A percentile compares a stretch with the other conserved stretches of the same genome.
These are phyloP conservation scores for Hydrotaea diabolus DNA, from an alignment of 2,888 invertebrate species.

Conservation along the genomic window DNA sequence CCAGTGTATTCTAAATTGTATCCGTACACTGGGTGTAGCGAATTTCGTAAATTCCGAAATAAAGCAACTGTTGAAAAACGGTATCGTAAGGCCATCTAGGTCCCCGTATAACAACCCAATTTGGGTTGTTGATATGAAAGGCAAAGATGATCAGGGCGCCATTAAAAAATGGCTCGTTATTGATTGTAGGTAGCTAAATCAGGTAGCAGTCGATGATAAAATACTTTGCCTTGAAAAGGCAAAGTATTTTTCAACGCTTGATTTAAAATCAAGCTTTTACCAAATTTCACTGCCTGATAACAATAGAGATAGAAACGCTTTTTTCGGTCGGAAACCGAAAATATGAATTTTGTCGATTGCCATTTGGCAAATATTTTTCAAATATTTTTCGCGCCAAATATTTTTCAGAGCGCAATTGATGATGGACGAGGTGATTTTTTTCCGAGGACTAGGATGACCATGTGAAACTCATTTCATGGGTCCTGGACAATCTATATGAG, in stretches of 20 bases:
- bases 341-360: slow-evolving; percentile 60
- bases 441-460: too few relatives aligned
- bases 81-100: too few relatives aligned
- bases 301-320: too few relatives aligned
- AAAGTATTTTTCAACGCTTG: slow-evolving; percentile 39
- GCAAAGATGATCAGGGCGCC: slow-evolving; percentile 36
- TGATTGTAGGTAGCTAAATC: slow-evolving; percentile 49
- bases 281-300: slow-evolving; percentile 55
- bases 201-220: slow-evolving; percentile 40
- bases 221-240: slow-evolving; percentile 49
- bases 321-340: too few relatives aligned
- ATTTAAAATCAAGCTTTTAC: slow-evolving; percentile 58
- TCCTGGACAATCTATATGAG: slow-evolving; percentile 44
- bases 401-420: slow-evolving; percentile 51
- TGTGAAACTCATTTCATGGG: too few relatives aligned
- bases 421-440: slow-evolving; percentile 40
- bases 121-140: too few relatives aligned
- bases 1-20: slow-evolving; percentile 37
- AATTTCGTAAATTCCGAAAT: slow-evolving; percentile 48
- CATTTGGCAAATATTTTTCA: slow-evolving; percentile 53
- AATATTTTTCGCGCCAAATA: slow-evolving; percentile 49
- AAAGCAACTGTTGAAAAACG: slow-evolving; percentile 13
- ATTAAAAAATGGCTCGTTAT: slow-evolving; percentile 46
- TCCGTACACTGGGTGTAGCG: slow-evolving; percentile 39
- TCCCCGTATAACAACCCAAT: too few relatives aligned